Conservation (phyloP, 2,113 vertebrate species). For the mouse (Mus musculus) region GRCm39 chr4:84367501-84368000, state of each 20-base stretch:
- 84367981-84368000: conserved; percentile 39
- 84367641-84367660: conserved; percentile 70
- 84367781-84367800: conserved; percentile 68
- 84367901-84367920: conserved; percentile 58
- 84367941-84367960: conserved; percentile 54
- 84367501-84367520: conserved; percentile 58
- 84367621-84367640: conserved; percentile 64
- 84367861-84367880: conserved; percentile 75
- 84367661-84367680: conserved; percentile 64
- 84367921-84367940: conserved; percentile 68
- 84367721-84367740: conserved; percentile 81
- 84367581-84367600: conserved; percentile 33
- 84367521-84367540: neutral
- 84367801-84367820: conserved; percentile 65
- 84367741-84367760: conserved; percentile 80
- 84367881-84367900: conserved; percentile 76
- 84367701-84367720: conserved; percentile 78
- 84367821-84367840: conserved; percentile 78
- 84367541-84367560: neutral
- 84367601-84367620: conserved; percentile 49
- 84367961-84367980: conserved; percentile 51
- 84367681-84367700: conserved; percentile 78
- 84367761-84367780: conserved; percentile 79
- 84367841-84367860: conserved; percentile 72
- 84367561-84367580: neutral